Base-by-base conservation (phyloP, 2,888 invertebrate genomes). In the Andrena fulva region DNA sequence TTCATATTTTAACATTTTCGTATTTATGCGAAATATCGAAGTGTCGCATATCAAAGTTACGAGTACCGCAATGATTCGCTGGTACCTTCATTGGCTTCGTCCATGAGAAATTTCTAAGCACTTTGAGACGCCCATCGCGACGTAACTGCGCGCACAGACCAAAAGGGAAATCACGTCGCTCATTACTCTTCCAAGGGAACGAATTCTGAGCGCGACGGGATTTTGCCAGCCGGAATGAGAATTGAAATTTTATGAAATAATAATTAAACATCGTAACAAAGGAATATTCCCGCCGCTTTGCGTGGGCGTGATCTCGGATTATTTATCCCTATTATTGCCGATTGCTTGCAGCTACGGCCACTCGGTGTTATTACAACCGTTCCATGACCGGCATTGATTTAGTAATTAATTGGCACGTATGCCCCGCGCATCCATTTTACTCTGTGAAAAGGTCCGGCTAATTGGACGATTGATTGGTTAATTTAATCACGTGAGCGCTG, bases 381-480 rank as follows among this genome's bases (percentile, higher is more conserved):
- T 27, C 52, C 75, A 68, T 16, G 60, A n/a, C n/a, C 67, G 52
- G 31, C 76, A 77, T 69, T 84, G 81, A 87, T 78, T 80, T 72
- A 73, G 50, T 77, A 81, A 88, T 84, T 76, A 85, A 85, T 87
- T 68, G 73, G 72, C 48, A 71, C 42, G 48, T 27, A 56, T 56
- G 59, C 54, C 24, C 56, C 31, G 24, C 20, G 54, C 33, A 78
- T 71, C 62, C 75, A 29, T 74, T 60, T 63, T 33, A 27, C 24
- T 29, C 12, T 20, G 16, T 29, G 50, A 33, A 62, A 72, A 77
- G 67, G 69, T 76, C 54, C 64, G 71, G 54, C 77, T 71, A 77
- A 87, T 77, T 74, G 82, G 63, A 50, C 85, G 68, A 77, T 75
- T 68, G 74, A 75, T 85, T 71, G 77, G 80, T 88, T 80, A 84